Percentiles rank a stretch among this genome's conserved stretches.
phyloP scores from a whole-genome alignment of 2,113 vertebrate genomes.

The Burhinus oedicnemus region DNA sequence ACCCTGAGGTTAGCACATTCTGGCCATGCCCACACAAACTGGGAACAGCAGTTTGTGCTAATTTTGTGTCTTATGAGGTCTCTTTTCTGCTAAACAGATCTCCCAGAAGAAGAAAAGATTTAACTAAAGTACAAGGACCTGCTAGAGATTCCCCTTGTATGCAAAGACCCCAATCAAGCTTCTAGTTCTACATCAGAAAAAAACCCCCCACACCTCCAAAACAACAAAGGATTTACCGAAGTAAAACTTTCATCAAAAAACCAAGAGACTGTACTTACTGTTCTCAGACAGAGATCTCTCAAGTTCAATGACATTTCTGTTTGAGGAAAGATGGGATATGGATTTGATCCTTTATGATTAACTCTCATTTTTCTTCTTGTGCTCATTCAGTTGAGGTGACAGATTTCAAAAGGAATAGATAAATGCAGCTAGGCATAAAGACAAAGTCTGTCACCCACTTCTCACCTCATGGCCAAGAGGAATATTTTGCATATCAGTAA shows the following conservation, averaged over 20 bases:
- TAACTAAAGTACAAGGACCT: neutral
- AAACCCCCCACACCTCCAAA: neutral
- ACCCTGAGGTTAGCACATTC: neutral
- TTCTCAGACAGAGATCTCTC: neutral
- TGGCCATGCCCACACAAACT: neutral
- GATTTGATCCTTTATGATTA: slow-evolving; percentile 9
- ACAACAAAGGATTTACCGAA: neutral
- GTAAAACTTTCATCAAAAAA: neutral
- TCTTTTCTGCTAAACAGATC: neutral
- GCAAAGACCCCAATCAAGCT: neutral
- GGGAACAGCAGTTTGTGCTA: neutral
- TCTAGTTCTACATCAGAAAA: neutral
- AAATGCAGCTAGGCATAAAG: neutral
- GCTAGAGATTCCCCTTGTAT: neutral
- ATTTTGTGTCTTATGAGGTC: neutral
- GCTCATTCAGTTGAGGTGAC: neutral
- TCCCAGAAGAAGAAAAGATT: neutral
- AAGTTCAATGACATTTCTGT: slow-evolving; percentile 6
- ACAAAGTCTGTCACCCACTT: slow-evolving; percentile 16
- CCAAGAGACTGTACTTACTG: neutral
- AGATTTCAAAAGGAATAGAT: slow-evolving; percentile 26
- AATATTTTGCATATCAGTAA: slow-evolving; percentile 15
- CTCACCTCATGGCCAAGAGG: slow-evolving; percentile 9
- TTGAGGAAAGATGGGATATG: neutral
- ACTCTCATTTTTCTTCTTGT: neutral